phyloP scores from a whole-genome alignment of 2,888 invertebrate genomes.

The Palloptera scutellata region DNA sequence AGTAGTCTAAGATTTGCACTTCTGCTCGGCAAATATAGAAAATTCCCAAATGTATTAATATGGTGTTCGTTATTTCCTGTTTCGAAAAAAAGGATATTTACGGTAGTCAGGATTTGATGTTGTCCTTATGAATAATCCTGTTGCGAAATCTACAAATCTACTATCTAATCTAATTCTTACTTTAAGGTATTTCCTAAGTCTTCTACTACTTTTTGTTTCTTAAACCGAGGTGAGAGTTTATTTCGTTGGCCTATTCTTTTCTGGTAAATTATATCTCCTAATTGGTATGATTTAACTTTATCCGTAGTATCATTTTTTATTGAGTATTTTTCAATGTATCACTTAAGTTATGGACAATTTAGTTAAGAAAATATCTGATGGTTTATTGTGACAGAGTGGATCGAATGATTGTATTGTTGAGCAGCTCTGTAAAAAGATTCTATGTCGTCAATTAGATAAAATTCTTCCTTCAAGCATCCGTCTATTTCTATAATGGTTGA shows the following conservation, averaged over 20 bases:
- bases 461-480: slow-evolving; percentile 21
- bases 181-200: slow-evolving; percentile 13
- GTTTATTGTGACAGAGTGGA: slow-evolving; percentile 29
- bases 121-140: slow-evolving; percentile 16
- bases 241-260: slow-evolving; percentile 5
- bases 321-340: slow-evolving; percentile 36
- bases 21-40: too few species aligned
- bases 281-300: background rate
- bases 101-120: slow-evolving; percentile 28
- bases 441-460: slow-evolving; percentile 13
- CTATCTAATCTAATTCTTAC: background rate
- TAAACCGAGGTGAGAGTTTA: slow-evolving; percentile 3
- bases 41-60: too few species aligned
- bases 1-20: slow-evolving; percentile 13
- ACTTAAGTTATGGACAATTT: slow-evolving; percentile 37
- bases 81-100: too few species aligned
- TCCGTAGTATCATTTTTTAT: too few species aligned
- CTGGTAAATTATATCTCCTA: slow-evolving; percentile 1
- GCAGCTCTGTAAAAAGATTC: slow-evolving; percentile 24
- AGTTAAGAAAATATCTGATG: slow-evolving; percentile 19
- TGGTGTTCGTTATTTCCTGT: too few species aligned
- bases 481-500: slow-evolving; percentile 29
- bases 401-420: slow-evolving; percentile 26
- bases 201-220: slow-evolving; percentile 12
- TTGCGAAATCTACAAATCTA: background rate